phyloP scores from a whole-genome alignment of 2,113 vertebrate species.

The Clinocottus analis region DNA sequence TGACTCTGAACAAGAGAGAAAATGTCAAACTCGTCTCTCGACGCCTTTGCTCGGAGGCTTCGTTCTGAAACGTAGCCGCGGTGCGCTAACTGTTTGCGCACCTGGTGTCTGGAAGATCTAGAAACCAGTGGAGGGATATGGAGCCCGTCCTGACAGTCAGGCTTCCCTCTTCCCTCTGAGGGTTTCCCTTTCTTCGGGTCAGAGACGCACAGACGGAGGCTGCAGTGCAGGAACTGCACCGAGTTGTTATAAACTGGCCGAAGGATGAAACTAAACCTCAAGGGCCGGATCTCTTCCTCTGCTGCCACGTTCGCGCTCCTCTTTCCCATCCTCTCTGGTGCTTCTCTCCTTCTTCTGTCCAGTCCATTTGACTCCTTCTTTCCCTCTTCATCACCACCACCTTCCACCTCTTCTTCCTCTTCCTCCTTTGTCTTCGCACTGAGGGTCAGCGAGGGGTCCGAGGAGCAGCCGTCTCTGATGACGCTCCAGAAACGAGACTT shows the following conservation, averaged over 20 bases:
- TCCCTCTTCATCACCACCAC: background rate
- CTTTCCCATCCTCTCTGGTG: background rate
- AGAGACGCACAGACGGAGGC: constrained; percentile 73
- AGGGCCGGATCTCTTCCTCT: constrained; percentile 7
- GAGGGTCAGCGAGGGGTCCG: constrained; percentile 72
- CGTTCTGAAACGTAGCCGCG: background rate
- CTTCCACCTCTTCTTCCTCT: constrained; percentile 3
- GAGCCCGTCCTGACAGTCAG: constrained; percentile 44
- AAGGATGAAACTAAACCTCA: constrained; percentile 83
- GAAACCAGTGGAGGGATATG: constrained; percentile 72
- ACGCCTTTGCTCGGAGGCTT: background rate
- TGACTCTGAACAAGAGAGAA: background rate
- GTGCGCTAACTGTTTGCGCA: constrained; percentile 40
- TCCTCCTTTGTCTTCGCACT: background rate
- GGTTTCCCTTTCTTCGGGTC: background rate
- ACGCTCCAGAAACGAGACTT: constrained; percentile 73
- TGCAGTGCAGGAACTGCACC: constrained; percentile 87
- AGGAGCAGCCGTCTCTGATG: constrained; percentile 73
- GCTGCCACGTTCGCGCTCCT: background rate
- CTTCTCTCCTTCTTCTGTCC: background rate
- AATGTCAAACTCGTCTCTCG: background rate
- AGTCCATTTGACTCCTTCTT: background rate
- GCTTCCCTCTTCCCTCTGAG: background rate
- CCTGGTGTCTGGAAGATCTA: constrained; percentile 62
- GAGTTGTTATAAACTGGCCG: constrained; percentile 80